Percentiles rank a stretch among this genome's conserved stretches.
phyloP scores from a whole-genome alignment of 2,113 vertebrate species.

The Hypanus sabinus region DNA sequence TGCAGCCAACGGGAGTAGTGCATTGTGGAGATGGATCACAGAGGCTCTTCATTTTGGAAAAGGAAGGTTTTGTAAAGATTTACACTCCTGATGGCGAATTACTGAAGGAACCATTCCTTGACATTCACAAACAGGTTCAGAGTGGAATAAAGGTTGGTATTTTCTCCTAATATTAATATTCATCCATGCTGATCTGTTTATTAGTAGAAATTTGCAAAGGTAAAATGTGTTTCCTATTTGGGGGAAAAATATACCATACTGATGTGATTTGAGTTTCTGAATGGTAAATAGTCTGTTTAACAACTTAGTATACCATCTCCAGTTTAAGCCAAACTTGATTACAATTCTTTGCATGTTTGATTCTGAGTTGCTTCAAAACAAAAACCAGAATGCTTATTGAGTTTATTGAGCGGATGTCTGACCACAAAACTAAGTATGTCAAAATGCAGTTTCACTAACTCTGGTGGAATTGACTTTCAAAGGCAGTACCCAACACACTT shows the following conservation, averaged over 20 bases:
- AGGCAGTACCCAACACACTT: too few species aligned
- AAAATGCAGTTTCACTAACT: background rate
- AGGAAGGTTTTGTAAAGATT: conserved; percentile 90
- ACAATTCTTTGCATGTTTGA: background rate
- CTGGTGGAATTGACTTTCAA: too few species aligned
- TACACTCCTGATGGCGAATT: conserved; percentile 77
- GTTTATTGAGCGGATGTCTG: background rate
- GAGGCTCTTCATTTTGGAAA: conserved; percentile 91
- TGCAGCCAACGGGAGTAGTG: conserved; percentile 78
- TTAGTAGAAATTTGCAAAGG: background rate
- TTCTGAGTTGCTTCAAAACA: background rate
- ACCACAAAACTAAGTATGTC: background rate
- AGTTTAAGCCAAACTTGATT: background rate
- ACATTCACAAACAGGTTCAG: conserved; percentile 97
- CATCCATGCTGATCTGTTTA: background rate
- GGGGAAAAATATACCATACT: background rate
- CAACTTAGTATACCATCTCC: background rate
- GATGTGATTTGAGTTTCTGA: too few species aligned
- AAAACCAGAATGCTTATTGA: background rate
- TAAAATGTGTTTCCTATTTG: background rate
- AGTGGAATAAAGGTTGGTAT: conserved; percentile 89
- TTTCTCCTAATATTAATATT: background rate
- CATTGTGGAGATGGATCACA: conserved; percentile 88
- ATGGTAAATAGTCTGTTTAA: background rate
- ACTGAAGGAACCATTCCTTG: conserved; percentile 88